Base-by-base conservation (phyloP, 2,888 invertebrate species). In the Oegoconia quadripuncta region DNA sequence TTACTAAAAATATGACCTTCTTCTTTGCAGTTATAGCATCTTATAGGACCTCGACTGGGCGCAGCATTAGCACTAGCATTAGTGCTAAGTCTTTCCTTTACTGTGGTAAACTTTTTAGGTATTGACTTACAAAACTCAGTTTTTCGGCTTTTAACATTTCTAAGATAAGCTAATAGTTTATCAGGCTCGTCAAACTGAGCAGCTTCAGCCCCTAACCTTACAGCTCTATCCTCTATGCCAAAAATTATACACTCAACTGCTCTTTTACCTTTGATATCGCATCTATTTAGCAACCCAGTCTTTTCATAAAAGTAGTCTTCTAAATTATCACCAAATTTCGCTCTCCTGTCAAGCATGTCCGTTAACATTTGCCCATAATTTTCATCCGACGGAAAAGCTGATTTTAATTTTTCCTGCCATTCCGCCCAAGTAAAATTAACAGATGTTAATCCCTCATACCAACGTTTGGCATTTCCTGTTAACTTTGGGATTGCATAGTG, bases 311-410 rank as follows among this genome's bases (percentile, higher is more conserved):
- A 33, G 9, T 38, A 32, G 7, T 26, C 27, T 13, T 34, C 31
- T 8, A 31, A 17, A 12, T 44, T 34, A 20, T 46, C 43, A 1
- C 41, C 41, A 11, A 22, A 12, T 12, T 22, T 15, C 16, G 37
- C 41, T 30, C 18, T 36, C 5, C 39, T 35, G 6, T 15, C 30
- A 6, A 46, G 12, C 41, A 46, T 44, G 22, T 42, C 44, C 1
- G 15, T 15, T 8, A 48, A 17, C 2, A 30, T 22, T 14, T 48
- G 41, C 0, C 37, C 48, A 25, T 48, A 42, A 22, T 44, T 48
- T 3, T 40, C 35, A 20, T 47, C 42, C 18, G 40, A 39, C 14
- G 47, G 44, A 8, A 47, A 47, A 20, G 25, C 26, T 23, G 36
- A 32, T 3, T 40, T 12, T 2, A 47, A 31, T 23, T 47, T 47